Base-by-base conservation (phyloP, 2,113 vertebrate genomes). In the Poeciliopsis prolifica region DNA sequence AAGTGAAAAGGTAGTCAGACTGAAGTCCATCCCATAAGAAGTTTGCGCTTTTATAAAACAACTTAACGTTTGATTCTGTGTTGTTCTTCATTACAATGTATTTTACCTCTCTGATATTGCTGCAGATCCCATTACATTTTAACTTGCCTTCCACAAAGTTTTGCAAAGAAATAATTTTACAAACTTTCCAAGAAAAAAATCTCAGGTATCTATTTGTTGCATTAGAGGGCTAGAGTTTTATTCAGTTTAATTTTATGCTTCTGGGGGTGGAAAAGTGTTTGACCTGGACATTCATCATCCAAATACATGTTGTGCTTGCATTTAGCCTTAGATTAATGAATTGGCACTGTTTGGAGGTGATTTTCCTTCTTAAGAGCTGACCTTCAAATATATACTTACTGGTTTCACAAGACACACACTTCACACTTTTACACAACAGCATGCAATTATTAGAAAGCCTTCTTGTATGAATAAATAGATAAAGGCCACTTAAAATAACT, bases 301-400 rank as follows among this genome's bases (percentile, higher is more conserved):
- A 83, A 79, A 88, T 87, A 88, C 72, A 84, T 84, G 87, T 84
- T 82, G 70, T 77, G 80, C 80, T 82, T 89, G 74, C 78, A 73
- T 33, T 78, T 81, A 80, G 60, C 76, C 77, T 85, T 85, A 85
- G 85, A 92, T 90, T 92, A 92, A 92, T 89, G 85, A 86, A 89
- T 85, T 92, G 85, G 86, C 83, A 88, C 81, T 71, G 82, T 87
- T 69, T 83, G 85, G 62, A 85, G 79, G 85, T 82, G 89, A 87
- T 84, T 7, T 71, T 74, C 69, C 83, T 74, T 84, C 79, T 84
- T 63, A 86, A 90, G 85, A 87, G 87, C 70, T 88, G 88, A 92
- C 89, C 87, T 92, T 92, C 89, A 91, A 86, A 86, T 76, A 61
- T 81, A 51, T 58, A 61, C 64, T 79, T 86, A 67, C 81, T 79